Base-by-base conservation (phyloP, 1,140 invertebrate genomes). In the Tetramorium parvispinum region DNA sequence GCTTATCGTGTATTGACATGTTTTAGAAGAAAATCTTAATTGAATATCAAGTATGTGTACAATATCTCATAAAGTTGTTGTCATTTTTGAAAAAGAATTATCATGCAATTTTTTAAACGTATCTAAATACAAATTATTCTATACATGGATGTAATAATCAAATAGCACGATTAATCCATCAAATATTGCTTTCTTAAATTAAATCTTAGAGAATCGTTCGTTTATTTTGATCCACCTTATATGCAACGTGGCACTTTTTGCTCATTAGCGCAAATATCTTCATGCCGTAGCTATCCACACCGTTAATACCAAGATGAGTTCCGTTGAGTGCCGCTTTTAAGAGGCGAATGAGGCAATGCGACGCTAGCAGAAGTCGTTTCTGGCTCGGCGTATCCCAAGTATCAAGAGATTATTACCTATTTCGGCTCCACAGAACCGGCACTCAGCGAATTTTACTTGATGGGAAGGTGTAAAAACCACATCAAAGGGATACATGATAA, bases 321-420 rank as follows among this genome's bases (percentile, higher is more conserved):
- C 79, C 68, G 79, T 46, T 75, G 79, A 83, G 68, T 83, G 79
- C 68, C 59, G 79, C 79, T 83, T 83, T 83, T 73, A 83, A 83
- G 79, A 83, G 68, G 40, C 13, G 66, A 82, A 82, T 82, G 65
- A 81, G 21, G 51, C 78, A 71, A 71, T 73, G 68, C 10, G 53
- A 61, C 68, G n/a, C 46, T 51, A 43, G 8, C 18, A n/a, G 24
- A 73, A 82, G 40, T 55, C 78, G 32, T 73, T 82, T 13, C 18
- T 40, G 18, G 21, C 68, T 83, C n/a, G 37, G 46, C n/a, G 21
- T 73, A 43, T 55, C 53, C 37, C 53, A 6, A 16, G 51, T 61
- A 75, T 49, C 68, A 59, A 59, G 43, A 13, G 79, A 75, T 83
- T 83, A 83, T 75, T 83, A 59, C 40, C 79, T 83, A 59, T 83